Evolutionary conservation across 1,140 invertebrate species (phyloP).

Genomic region (Orchestia grillus): DNA sequence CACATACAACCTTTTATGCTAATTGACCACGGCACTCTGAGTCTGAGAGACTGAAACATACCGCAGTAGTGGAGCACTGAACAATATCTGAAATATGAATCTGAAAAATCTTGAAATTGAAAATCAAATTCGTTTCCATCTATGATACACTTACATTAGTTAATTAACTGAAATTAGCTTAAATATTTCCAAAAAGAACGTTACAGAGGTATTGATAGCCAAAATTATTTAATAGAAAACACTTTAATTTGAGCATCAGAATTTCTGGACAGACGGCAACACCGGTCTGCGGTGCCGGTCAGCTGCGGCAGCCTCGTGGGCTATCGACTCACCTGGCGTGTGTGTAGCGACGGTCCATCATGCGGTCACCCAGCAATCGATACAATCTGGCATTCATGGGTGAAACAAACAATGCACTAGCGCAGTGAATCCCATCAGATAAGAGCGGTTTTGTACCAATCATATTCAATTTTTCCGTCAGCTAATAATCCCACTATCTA

Average conservation of each 20-base stretch:
- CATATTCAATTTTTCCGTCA: too few species aligned
- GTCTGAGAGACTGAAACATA: not conserved
- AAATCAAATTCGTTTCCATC: not conserved
- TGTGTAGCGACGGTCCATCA: not conserved
- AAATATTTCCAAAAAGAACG: not conserved
- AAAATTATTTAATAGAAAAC: not conserved
- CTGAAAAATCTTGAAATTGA: not conserved
- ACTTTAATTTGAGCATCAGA: not conserved
- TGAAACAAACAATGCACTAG: not conserved
- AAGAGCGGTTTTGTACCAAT: too few species aligned
- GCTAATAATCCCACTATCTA: too few species aligned
- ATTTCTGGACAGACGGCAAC: not conserved
- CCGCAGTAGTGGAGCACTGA: not conserved
- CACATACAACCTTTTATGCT: not conserved
- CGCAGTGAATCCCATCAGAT: not conserved
- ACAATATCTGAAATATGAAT: not conserved
- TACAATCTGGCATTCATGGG: not conserved
- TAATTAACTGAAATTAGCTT: not conserved
- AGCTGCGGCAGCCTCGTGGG: not conserved
- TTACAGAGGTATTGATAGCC: not conserved
- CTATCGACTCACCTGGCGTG: not conserved
- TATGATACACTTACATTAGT: not conserved
- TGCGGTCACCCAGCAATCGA: not conserved
- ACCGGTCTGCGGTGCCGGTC: not conserved
- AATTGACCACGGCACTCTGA: not conserved